Conservation (phyloP, 2,797 vertebrate species). For the Chaetodon trifasciatus region DNA sequence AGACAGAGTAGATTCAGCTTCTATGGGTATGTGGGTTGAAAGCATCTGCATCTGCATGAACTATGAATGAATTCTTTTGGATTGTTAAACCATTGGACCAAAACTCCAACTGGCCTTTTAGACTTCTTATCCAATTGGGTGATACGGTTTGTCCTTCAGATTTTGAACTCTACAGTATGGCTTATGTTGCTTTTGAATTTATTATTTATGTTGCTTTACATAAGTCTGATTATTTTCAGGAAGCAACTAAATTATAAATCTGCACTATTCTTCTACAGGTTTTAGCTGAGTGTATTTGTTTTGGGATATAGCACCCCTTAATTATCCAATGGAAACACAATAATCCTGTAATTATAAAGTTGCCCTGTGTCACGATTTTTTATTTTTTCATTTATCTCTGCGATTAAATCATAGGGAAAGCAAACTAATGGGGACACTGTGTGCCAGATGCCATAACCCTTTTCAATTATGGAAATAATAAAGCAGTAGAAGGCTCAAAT, state of each 20-base stretch:
- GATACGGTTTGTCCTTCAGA: background rate
- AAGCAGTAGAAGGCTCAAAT: slow-evolving; percentile 37
- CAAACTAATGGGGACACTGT: background rate
- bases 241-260: background rate
- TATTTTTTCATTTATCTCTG: background rate
- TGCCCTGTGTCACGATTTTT: background rate
- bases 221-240: background rate
- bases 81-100: slow-evolving; percentile 21
- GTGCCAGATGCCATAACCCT: background rate
- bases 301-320: background rate
- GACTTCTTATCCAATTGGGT: slow-evolving; percentile 5
- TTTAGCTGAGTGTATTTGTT: background rate
- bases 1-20: slow-evolving; percentile 36
- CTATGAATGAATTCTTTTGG: slow-evolving; percentile 39
- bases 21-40: slow-evolving; percentile 31
- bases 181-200: background rate
- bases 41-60: slow-evolving; percentile 47
- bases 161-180: slow-evolving; percentile 6
- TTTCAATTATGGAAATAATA: slow-evolving; percentile 30
- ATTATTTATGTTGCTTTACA: background rate
- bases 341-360: slow-evolving; percentile 1
- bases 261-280: no score
- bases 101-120: slow-evolving; percentile 6
- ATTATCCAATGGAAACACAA: background rate
- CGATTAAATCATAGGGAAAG: background rate